Base-by-base conservation (phyloP, 2,888 invertebrate genomes). In the Spicauda simplicius region DNA sequence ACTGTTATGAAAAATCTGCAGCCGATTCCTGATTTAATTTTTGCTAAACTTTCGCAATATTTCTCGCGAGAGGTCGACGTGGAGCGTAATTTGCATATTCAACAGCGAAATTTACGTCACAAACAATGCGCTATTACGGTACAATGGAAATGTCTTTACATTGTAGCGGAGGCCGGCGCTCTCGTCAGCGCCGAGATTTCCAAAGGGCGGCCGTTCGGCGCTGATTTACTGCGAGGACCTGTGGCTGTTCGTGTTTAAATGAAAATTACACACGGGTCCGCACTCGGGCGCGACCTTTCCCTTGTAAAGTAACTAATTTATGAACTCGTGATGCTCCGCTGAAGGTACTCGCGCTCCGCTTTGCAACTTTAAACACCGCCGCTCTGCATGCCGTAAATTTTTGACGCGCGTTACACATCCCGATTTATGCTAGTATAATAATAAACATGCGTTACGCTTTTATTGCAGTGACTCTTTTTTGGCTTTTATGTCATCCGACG, bases 141-240 rank as follows among this genome's bases (percentile, higher is more conserved):
- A 90, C 88, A 90, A 90, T 90, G 86, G 86, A 85, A 90, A 89
- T 90, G 87, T 90, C 89, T 89, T 90, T 89, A 89, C 87, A 87
- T 88, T 90, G 89, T 90, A 86, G 83, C 85, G 83, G 80, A 2
- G 65, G 54, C 30, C 59, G 54, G n/a, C 52, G 45, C 70, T 73
- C 72, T 73, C 71, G 71, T 74, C 69, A 70, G 70, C 71, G 73
- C 78, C 74, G 76, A 71, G 75, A 77, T 77, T 67, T 55, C 83
- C 82, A 81, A 85, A 87, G 83, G 86, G 82, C 81, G 80, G 76
- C 83, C 85, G 80, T 71, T 70, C 68, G 62, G 82, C 75, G 80
- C 87, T 90, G 90, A 91, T 90, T 90, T 90, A 90, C 88, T 80
- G 80, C 81, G 73, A 80, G 86, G 86, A 89, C 89, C 87, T 88